These are phyloP conservation scores for Eclectus roratus DNA, from an alignment of 2,113 vertebrate genomes.

Conservation along the genomic window DNA sequence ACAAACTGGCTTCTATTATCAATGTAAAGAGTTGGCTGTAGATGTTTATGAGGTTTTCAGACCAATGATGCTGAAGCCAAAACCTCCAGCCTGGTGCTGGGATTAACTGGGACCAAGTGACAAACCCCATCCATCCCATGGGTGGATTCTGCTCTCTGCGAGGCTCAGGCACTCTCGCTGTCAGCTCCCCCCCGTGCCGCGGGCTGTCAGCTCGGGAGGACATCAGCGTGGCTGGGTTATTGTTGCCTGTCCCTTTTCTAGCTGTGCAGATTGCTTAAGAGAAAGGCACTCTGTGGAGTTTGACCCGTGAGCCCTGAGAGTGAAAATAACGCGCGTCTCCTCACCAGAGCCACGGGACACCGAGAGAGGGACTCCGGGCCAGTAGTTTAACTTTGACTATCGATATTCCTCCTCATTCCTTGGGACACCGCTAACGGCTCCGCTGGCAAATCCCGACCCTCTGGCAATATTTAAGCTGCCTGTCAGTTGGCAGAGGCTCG, in stretches of 20 bases:
- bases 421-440: constrained; percentile 54
- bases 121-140: neutral
- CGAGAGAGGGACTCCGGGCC: constrained; percentile 16
- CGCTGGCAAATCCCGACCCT: constrained; percentile 50
- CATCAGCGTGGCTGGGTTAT: neutral
- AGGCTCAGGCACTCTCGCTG: neutral
- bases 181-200: neutral
- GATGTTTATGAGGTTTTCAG: neutral
- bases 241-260: neutral
- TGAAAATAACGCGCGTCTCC: constrained; percentile 32
- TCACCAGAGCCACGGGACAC: constrained; percentile 19
- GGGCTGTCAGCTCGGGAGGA: neutral
- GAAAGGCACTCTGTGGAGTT: constrained; percentile 61
- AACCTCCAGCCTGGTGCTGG: neutral
- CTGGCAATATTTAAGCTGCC: constrained; percentile 68
- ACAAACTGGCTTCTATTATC: neutral
- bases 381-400: constrained; percentile 53
- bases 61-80: neutral
- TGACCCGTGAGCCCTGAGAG: constrained; percentile 59
- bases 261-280: constrained; percentile 42
- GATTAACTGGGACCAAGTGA: neutral
- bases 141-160: neutral
- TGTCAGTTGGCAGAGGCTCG: constrained; percentile 38
- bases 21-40: neutral
- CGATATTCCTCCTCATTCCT: constrained; percentile 50